phyloP scores from a whole-genome alignment of 2,113 vertebrate species.

The Abramis brama region DNA sequence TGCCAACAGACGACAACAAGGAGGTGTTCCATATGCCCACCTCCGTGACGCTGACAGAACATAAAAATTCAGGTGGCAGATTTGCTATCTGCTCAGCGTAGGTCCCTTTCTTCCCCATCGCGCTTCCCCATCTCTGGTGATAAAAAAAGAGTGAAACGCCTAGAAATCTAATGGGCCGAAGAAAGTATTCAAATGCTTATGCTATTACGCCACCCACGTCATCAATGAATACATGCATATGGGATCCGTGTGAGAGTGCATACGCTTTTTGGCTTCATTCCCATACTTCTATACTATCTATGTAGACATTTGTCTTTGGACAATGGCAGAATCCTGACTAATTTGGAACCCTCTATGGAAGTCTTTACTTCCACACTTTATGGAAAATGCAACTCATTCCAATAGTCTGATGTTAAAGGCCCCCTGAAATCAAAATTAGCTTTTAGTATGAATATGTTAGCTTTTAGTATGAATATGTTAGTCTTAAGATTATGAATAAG shows the following conservation, averaged over 20 bases:
- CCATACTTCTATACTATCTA: background rate
- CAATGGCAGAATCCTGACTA: background rate
- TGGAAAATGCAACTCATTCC: background rate
- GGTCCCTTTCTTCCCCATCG: slow-evolving; percentile 9
- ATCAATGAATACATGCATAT: slow-evolving; percentile 20
- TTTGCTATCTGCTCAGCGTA: slow-evolving; percentile 41
- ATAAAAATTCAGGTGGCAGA: slow-evolving; percentile 49
- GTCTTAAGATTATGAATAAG: no score
- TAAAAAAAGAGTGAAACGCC: background rate
- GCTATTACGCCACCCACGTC: slow-evolving; percentile 13
- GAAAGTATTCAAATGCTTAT: slow-evolving; percentile 41
- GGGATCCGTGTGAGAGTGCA: slow-evolving; percentile 33
- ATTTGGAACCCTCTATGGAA: background rate
- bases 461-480: no score
- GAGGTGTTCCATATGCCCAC: slow-evolving; percentile 48
- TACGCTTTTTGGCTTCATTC: slow-evolving; percentile 21
- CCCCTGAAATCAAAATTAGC: no score
- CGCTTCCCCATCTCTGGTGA: slow-evolving; percentile 38
- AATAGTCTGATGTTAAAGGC: background rate
- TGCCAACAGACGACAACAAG: slow-evolving; percentile 33
- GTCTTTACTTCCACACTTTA: no score
- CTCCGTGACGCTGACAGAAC: slow-evolving; percentile 37
- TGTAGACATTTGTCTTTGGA: background rate
- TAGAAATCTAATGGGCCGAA: slow-evolving; percentile 26
- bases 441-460: no score